Evolutionary conservation across 1,140 invertebrate genomes (phyloP).

Genomic region (Zaprionus africanus): DNA sequence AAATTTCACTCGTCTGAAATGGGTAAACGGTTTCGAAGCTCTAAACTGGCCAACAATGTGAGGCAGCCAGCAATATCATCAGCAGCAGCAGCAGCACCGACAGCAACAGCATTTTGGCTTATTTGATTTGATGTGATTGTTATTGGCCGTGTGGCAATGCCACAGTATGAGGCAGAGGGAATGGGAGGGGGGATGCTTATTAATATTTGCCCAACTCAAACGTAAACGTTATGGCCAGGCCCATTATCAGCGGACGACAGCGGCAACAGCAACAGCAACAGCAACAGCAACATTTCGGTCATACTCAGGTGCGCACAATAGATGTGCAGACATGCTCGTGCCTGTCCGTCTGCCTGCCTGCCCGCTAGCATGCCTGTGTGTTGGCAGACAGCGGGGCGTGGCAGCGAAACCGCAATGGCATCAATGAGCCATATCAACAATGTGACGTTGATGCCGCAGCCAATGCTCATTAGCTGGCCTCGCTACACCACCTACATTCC

Average conservation of each 20-base stretch:
- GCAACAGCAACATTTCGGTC: conserved; percentile 39
- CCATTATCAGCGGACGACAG: conserved; percentile 41
- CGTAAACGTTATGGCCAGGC: conserved; percentile 59
- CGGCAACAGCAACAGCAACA: conserved; percentile 19
- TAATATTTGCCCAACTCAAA: conserved; percentile 60
- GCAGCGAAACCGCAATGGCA: conserved; percentile 43
- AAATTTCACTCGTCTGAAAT: conserved; percentile 23
- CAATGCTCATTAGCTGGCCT: conserved; percentile 43
- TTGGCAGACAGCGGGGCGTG: conserved; percentile 23
- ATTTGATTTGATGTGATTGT: conserved; percentile 56
- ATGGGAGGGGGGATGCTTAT: conserved; percentile 15
- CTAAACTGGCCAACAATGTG: conserved; percentile 4
- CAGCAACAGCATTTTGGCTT: conserved; percentile 30
- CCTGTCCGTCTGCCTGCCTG: conserved; percentile 2
- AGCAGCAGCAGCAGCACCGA: not conserved
- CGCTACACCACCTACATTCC: not conserved
- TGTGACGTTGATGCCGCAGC: conserved; percentile 33
- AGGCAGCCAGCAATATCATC: not conserved
- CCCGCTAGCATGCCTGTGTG: conserved; percentile 11
- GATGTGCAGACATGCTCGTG: conserved; percentile 5
- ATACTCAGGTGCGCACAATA: conserved; percentile 44
- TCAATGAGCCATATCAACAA: conserved; percentile 53
- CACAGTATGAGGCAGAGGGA: conserved; percentile 6
- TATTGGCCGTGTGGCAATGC: conserved; percentile 30
- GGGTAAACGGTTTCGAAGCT: conserved; percentile 1